phyloP scores from a whole-genome alignment of 2,888 invertebrate species.

The Colostygia pectinataria region DNA sequence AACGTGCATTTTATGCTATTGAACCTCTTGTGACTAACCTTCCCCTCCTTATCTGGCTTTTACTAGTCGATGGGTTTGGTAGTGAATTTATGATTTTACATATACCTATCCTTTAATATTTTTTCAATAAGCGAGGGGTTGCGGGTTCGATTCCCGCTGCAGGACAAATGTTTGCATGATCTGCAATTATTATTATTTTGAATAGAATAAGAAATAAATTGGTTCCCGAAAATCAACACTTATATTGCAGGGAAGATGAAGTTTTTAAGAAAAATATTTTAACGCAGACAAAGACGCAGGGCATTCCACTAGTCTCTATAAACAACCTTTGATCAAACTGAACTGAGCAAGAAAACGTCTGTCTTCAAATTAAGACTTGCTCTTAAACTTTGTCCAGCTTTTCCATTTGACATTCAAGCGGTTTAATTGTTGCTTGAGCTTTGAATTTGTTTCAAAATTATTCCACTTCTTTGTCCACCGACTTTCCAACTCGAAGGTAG shows the following conservation, averaged over 20 bases:
- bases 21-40: slow-evolving; percentile 38
- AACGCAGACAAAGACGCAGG: no score
- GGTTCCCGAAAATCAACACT: no score
- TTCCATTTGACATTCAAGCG: slow-evolving; percentile 64
- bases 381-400: slow-evolving; percentile 63
- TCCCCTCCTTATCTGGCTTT: slow-evolving; percentile 1
- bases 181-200: no score
- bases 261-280: no score
- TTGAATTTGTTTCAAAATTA: slow-evolving; percentile 60
- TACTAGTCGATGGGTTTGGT: slow-evolving; percentile 6
- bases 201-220: no score
- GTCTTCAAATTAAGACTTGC: slow-evolving; percentile 55
- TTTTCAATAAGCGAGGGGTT: no score
- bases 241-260: no score
- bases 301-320: neutral
- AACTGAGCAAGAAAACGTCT: slow-evolving; percentile 48
- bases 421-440: slow-evolving; percentile 69
- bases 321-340: slow-evolving; percentile 27
- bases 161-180: no score
- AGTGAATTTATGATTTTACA: neutral
- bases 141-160: no score
- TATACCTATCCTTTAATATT: no score
- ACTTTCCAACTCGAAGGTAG: slow-evolving; percentile 43
- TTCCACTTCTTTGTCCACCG: slow-evolving; percentile 53
- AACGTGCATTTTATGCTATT: slow-evolving; percentile 61